These are phyloP conservation scores for Alethe castanea DNA, from an alignment of 2,113 vertebrate species.

Conservation along the genomic window DNA sequence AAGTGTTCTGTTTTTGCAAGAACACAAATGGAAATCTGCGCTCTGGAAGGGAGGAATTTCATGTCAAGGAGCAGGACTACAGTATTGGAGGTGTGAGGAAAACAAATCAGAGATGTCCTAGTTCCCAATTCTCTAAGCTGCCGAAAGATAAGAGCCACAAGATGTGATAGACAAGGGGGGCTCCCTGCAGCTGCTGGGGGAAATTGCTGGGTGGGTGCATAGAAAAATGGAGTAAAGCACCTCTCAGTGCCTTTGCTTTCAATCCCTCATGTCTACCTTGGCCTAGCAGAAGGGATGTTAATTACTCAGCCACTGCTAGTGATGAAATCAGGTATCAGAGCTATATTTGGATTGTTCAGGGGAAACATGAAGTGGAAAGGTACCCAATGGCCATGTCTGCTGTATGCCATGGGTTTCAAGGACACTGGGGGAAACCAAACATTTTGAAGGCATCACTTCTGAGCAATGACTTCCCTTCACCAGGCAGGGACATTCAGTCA, in stretches of 20 bases:
- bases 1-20: background rate
- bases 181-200: background rate
- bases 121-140: background rate
- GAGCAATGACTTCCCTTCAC: background rate
- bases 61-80: background rate
- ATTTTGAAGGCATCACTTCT: background rate
- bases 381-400: background rate
- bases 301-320: background rate
- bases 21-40: background rate
- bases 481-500: background rate
- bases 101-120: background rate
- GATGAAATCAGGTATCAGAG: background rate
- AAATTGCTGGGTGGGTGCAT: fast-evolving
- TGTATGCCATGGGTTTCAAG: background rate
- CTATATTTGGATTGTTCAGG: background rate
- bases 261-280: background rate
- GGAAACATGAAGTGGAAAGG: background rate
- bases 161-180: background rate
- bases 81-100: background rate
- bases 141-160: background rate
- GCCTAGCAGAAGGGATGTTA: background rate
- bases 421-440: background rate
- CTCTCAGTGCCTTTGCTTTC: background rate
- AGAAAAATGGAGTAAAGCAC: background rate
- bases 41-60: background rate